These are phyloP conservation scores for Oreamnos americanus DNA, from an alignment of 2,113 vertebrate species.

Conservation along the genomic window DNA sequence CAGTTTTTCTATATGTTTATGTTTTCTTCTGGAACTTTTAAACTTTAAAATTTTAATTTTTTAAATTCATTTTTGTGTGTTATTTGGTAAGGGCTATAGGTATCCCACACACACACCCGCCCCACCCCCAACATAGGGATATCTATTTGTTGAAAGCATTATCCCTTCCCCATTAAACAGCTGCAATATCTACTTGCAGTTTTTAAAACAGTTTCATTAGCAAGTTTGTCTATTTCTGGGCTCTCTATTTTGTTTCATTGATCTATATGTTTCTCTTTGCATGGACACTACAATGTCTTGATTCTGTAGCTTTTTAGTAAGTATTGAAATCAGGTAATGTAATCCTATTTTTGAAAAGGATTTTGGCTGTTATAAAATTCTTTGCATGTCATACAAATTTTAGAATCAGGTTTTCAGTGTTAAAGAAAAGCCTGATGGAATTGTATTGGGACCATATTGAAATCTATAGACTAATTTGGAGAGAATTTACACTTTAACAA, in stretches of 20 bases:
- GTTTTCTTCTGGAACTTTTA: not conserved
- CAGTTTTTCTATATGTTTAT: not conserved
- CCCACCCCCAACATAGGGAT: not conserved
- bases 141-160: not conserved
- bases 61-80: not conserved
- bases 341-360: not conserved
- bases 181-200: not conserved
- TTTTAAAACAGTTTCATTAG: not conserved
- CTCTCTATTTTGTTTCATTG: not conserved
- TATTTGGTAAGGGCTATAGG: not conserved
- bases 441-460: not conserved
- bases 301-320: not conserved
- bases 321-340: not conserved
- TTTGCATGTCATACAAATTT: not conserved
- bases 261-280: not conserved
- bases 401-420: not conserved
- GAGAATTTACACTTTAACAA: not conserved
- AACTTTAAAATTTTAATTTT: not conserved
- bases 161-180: not conserved
- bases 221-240: not conserved
- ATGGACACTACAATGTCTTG: not conserved
- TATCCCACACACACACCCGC: not conserved
- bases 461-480: not conserved
- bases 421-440: not conserved
- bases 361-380: not conserved